A percentile compares a stretch with the other conserved stretches of the same genome.
Evolutionary conservation across 1,140 invertebrate genomes (phyloP).

Genomic region (Euura saliciscinereae): DNA sequence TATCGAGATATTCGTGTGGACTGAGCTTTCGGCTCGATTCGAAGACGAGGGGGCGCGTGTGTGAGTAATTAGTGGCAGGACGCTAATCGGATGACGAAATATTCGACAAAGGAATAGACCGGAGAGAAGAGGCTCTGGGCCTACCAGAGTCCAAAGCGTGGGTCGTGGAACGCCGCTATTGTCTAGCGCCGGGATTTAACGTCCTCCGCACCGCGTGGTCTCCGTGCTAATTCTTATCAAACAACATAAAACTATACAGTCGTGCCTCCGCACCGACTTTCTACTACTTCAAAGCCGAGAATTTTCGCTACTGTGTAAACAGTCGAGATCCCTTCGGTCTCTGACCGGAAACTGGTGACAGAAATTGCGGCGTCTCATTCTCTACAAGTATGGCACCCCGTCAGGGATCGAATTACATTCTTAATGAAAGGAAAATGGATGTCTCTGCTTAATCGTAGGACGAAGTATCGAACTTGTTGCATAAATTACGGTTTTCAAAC

Average conservation of each 20-base stretch:
- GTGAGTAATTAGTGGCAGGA: conserved; percentile 38
- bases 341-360: too few relatives aligned
- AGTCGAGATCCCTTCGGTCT: too few relatives aligned
- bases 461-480: too few relatives aligned
- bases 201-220: not conserved
- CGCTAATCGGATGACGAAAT: conserved; percentile 48
- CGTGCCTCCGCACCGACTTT: too few relatives aligned
- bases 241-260: not conserved
- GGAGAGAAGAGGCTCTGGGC: not conserved
- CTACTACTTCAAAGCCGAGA: too few relatives aligned
- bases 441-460: too few relatives aligned
- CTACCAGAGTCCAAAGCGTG: not conserved
- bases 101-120: conserved; percentile 32
- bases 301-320: too few relatives aligned
- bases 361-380: too few relatives aligned
- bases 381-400: too few relatives aligned
- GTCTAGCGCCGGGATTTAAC: not conserved
- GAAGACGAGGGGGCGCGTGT: conserved; percentile 25
- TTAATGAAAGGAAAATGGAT: too few relatives aligned
- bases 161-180: not conserved
- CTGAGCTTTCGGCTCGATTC: not conserved
- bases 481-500: too few relatives aligned
- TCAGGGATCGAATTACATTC: too few relatives aligned
- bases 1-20: not conserved
- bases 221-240: not conserved